Base-by-base conservation (phyloP, 2,797 vertebrate genomes). In the Emydoidea blandingii region DNA sequence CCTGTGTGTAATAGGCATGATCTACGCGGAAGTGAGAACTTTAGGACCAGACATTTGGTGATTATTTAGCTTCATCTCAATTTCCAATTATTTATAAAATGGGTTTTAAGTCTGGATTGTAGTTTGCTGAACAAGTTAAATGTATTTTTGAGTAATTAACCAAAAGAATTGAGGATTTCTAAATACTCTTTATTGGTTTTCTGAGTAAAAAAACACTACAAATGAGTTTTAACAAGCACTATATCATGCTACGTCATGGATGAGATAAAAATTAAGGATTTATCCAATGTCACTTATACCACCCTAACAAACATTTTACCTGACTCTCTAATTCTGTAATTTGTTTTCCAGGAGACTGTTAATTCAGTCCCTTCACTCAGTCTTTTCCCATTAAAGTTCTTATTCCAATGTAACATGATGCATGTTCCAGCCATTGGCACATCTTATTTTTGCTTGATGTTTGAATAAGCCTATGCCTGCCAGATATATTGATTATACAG, bases 201-300 rank as follows among this genome's bases (percentile, higher is more conserved):
- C 37, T 19, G 62, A 91, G 53, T 0, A 41, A 81, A 1, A 1
- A 53, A 37, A 19, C 52, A 31, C 44, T n/a, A 44, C 9, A 59
- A 44, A 84, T 76, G 50, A 14, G 4, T 0, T 57, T 0, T 59
- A 23, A 47, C 50, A 44, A 80, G 79, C 6, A 6, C 2, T 79
- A 65, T 65, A 44, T 50, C 14, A 79, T 52, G 8, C 41, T 57
- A 44, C 0, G 11, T 72, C 31, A 14, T 44, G 52, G 41, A 6
- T 81, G 23, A 44, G 23, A 47, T 25, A 76, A 88, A 19, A 44
- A 6, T 34, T 25, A 76, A 88, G 53, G 18, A 18, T 34, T 65
- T 19, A 21, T 62, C 47, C 5, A 5, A 49, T 29, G 14, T 31
- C 34, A 52, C 23, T 19, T 49, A 15, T 62, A 47, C 9, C 31